These are phyloP conservation scores for Myocastor coypus DNA, from an alignment of 2,113 vertebrate species.

Conservation along the genomic window DNA sequence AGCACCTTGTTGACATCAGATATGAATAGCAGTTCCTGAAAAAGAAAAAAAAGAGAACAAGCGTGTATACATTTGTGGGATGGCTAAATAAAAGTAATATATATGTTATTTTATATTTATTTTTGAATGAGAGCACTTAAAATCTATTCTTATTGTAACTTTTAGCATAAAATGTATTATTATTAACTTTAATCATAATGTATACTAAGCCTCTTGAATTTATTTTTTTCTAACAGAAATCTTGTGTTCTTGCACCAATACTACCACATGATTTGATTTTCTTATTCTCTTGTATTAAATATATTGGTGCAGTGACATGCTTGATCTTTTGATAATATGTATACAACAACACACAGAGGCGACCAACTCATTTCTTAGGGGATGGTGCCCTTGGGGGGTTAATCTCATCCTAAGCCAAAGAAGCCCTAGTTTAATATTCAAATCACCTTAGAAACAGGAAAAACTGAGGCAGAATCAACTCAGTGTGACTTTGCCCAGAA, in stretches of 20 bases:
- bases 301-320: background rate
- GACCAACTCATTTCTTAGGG: background rate
- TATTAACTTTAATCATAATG: background rate
- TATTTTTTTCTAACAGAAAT: background rate
- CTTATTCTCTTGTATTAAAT: background rate
- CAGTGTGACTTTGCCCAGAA: too few relatives aligned
- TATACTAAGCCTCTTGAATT: background rate
- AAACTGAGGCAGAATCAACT: too few relatives aligned
- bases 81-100: background rate
- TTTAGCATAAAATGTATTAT: background rate
- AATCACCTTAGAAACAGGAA: too few relatives aligned
- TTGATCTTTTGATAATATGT: background rate
- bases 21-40: too few relatives aligned
- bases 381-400: too few relatives aligned
- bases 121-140: slow-evolving; percentile 5
- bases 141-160: background rate
- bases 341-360: background rate
- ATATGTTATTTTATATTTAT: background rate
- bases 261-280: background rate
- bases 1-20: too few relatives aligned
- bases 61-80: background rate
- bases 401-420: too few relatives aligned
- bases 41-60: too few relatives aligned
- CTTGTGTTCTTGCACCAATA: background rate
- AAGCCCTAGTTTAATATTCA: too few relatives aligned